These are phyloP conservation scores for Hydroisotoma schaefferi DNA, from an alignment of 2,888 invertebrate species.

Conservation along the genomic window DNA sequence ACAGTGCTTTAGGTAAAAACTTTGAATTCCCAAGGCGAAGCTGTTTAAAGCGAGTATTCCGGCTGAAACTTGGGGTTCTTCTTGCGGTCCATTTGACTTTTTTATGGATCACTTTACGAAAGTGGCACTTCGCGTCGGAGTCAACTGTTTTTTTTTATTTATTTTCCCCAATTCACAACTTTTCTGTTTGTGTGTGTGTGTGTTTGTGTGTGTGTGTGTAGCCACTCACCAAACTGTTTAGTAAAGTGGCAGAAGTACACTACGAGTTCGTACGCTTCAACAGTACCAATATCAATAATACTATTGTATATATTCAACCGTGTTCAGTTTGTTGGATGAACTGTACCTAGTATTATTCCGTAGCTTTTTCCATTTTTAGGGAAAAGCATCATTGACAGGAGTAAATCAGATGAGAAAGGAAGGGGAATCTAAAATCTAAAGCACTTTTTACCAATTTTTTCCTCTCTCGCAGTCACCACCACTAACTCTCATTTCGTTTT, in stretches of 20 bases:
- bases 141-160: conserved; percentile 43
- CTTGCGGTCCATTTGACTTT: conserved; percentile 33
- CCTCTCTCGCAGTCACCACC: conserved; percentile 17
- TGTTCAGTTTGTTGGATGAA: background rate
- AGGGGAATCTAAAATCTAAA: conserved; percentile 24
- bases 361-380: conserved; percentile 30
- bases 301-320: too few relatives aligned
- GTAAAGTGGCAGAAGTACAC: too few relatives aligned
- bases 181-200: background rate
- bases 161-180: conserved; percentile 30
- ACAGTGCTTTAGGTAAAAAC: conserved; percentile 10
- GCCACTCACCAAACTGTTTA: too few relatives aligned
- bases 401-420: conserved; percentile 28
- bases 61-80: conserved; percentile 12
- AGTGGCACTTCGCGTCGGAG: conserved; percentile 43
- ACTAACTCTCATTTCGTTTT: background rate
- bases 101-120: conserved; percentile 44
- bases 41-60: conserved; percentile 13
- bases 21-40: conserved; percentile 5
- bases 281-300: too few relatives aligned
- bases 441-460: conserved; percentile 43
- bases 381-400: conserved; percentile 33
- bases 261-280: too few relatives aligned
- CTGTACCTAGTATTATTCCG: background rate
- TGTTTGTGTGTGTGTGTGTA: too few relatives aligned